These are phyloP conservation scores for Drosophila guanche DNA, from an alignment of 1,140 invertebrate genomes.

Conservation along the genomic window DNA sequence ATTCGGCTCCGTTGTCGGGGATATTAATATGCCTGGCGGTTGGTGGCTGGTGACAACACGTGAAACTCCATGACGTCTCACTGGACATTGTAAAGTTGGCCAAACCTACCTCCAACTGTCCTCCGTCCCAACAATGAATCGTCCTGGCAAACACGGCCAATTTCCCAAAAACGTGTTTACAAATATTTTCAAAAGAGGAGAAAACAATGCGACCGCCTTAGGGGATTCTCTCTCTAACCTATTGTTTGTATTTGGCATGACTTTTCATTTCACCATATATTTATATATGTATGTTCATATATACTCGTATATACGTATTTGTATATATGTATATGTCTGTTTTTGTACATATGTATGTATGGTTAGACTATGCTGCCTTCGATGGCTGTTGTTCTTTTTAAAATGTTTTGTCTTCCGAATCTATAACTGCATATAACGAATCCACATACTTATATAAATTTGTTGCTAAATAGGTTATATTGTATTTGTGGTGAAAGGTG, in stretches of 20 bases:
- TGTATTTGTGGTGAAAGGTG: too few species aligned
- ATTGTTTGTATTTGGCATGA: conserved; percentile 63
- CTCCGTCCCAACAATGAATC: conserved; percentile 44
- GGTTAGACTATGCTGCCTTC: conserved; percentile 10
- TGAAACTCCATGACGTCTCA: conserved; percentile 82
- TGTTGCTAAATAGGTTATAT: conserved; percentile 2
- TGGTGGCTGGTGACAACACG: conserved; percentile 83
- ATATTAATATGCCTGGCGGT: conserved; percentile 77
- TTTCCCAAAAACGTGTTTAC: conserved; percentile 78
- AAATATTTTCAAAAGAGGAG: conserved; percentile 77
- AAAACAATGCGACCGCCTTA: conserved; percentile 59
- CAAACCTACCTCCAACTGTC: conserved; percentile 62
- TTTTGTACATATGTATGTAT: neutral
- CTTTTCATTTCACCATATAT: conserved; percentile 56
- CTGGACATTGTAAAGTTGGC: conserved; percentile 61
- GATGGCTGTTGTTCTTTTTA: conserved; percentile 41
- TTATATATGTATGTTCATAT: neutral
- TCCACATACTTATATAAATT: conserved; percentile 33
- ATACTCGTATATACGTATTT: neutral
- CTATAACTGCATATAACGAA: conserved; percentile 1
- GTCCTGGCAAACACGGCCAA: conserved; percentile 59
- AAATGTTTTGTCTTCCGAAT: conserved; percentile 42
- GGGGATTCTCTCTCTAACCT: conserved; percentile 28
- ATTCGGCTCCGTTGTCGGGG: conserved; percentile 29
- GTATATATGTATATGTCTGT: conserved; percentile 5